Evolutionary conservation across 2,888 invertebrate genomes (phyloP), one percentile per base, ranked within the genome.

Genomic region (Tribolium freemani): DNA sequence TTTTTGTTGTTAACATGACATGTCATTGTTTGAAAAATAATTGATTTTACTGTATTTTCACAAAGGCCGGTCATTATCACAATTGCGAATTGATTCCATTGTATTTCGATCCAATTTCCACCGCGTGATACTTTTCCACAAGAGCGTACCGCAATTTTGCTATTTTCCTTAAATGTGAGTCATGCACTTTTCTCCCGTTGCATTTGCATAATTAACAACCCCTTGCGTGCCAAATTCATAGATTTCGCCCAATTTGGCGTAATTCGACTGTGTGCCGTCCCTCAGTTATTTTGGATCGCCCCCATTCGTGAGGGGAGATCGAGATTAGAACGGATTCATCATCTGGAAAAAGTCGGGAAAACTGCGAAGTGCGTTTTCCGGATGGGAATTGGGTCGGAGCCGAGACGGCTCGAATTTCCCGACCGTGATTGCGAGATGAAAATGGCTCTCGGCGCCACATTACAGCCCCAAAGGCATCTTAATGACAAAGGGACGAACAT

Each of bases 1-100:
- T 76, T 77, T 75, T 77, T 77, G 72, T 75, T 71, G 61, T 72
- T 31, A 26, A 63, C 68, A 70, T 70, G 61, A 66, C 66, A 71
- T 70, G 53, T 64, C 73, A 66, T 73, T 72, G 72, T 72, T 72
- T 57, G 31, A 46, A 69, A 63, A 63, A 60, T 63, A 48, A 72
- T 72, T 69, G 68, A 72, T 72, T 72, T 72, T 53, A 44, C 20
- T 13, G 60, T 60, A 53, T 46, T 48, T 26, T 56, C 60, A 30
- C 58, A 60, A 61, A 46, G 8, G 16, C n/a, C 45, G 20, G 30
- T 46, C 31, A 46, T 56, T 11, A 38, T 31, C 10, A 13, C 38
- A 56, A 56, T 54, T 16, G 48, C 26, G 11, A 26, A 51, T 63
- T 38, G 38, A n/a, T 48, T 46, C 44, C 10, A 26, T 61, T 48